Conservation (phyloP, 2,113 vertebrate species). For the Maylandia zebra region DNA sequence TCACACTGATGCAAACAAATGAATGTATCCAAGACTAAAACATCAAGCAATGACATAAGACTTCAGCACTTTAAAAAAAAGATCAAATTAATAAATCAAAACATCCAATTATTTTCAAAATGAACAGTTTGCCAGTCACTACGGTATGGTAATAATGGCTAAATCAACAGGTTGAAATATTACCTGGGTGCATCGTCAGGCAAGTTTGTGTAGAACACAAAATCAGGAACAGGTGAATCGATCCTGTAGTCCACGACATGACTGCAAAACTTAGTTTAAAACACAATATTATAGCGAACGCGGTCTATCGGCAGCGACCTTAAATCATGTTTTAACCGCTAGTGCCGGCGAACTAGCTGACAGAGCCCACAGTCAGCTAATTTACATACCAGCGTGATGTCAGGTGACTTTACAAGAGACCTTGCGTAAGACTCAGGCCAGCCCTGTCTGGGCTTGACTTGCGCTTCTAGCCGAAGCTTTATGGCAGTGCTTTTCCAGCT, state of each 20-base stretch:
- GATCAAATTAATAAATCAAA: neutral
- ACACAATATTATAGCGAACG: neutral
- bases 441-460: neutral
- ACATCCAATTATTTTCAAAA: neutral
- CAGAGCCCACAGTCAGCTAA: neutral
- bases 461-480: neutral
- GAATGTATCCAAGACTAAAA: neutral
- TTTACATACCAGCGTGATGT: constrained; percentile 8
- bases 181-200: neutral
- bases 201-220: neutral
- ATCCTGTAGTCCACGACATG: neutral
- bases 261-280: neutral
- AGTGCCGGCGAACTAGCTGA: neutral
- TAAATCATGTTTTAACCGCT: neutral
- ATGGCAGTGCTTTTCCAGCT: neutral
- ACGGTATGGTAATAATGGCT: neutral
- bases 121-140: neutral
- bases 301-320: neutral
- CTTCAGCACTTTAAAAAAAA: neutral
- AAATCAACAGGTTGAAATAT: neutral
- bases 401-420: constrained; percentile 3
- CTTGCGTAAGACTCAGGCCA: neutral
- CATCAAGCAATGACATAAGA: neutral
- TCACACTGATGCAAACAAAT: neutral
- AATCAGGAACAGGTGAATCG: neutral